Base-by-base conservation (phyloP, 1,140 invertebrate species). In the Zaprionus ornatus region DNA sequence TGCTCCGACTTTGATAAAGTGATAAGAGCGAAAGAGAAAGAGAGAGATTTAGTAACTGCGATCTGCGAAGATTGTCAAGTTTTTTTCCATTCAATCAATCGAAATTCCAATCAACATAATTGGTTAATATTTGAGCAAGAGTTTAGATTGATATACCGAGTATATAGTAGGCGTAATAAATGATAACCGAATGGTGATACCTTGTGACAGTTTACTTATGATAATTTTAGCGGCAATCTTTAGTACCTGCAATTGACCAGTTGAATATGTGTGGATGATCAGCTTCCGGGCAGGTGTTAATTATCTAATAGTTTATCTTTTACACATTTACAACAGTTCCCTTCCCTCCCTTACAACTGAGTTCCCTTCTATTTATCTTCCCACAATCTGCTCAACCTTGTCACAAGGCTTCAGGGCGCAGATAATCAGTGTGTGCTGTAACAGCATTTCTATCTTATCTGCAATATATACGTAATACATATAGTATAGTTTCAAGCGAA, bases 281-380 rank as follows among this genome's bases (percentile, higher is more conserved):
- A 42, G 23, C 50, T 63, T 65, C 40, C 62, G 42, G 37, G n/a
- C 27, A 81, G 42, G 81, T 77, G 64, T 55, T 64, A 75, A 74
- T 54, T 63, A 66, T 25, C 13, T 67, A 40, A 76, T 13, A 21
- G 19, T 50, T 19, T 23, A 50, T 12, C 19, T 50, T 50, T 50
- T 50, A 50, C 45, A 50, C 10, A 50, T 13, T 50, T 50, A 50
- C 19, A 50, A 13, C 45, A 21, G 19, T 0, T 4, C n/a, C n/a
- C n/a, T n/a, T n/a, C n/a, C n/a, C n/a, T 13, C 3, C 3, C 19
- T 12, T 7, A 32, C 19, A 2, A 23, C 17, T 23, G 3, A 50
- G 7, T 10, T 45, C 7, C n/a, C n/a, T 1, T 45, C n/a, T 45
- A 17, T 45, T 45, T 45, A 45, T 2, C 40, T 17, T 17, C 19